Conservation (phyloP, 2,888 invertebrate genomes). For the Periphyllus acericola region DNA sequence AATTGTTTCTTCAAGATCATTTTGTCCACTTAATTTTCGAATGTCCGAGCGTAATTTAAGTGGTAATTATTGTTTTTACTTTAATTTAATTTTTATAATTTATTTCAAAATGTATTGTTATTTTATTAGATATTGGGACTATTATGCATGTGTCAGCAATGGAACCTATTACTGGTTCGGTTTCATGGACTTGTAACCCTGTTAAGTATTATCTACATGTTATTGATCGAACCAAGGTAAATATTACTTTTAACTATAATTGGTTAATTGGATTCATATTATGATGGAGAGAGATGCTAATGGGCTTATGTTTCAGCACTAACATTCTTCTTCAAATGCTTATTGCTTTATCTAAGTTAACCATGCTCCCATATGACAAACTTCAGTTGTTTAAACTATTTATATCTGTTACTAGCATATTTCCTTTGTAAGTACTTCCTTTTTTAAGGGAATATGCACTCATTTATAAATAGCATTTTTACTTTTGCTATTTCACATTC, state of each 20-base stretch:
- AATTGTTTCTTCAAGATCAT: slow-evolving; percentile 98
- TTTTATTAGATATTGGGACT: slow-evolving; percentile 86
- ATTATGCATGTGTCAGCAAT: slow-evolving; percentile 99
- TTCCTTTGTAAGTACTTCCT: background rate
- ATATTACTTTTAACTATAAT: slow-evolving; percentile 1
- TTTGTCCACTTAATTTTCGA: slow-evolving; percentile 97
- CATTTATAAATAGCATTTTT: background rate
- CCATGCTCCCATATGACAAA: background rate
- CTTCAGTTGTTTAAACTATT: background rate
- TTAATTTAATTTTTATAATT: slow-evolving; percentile 43
- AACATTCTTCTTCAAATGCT: background rate
- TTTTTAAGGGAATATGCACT: background rate
- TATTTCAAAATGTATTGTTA: slow-evolving; percentile 28
- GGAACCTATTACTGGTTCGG: slow-evolving; percentile 92
- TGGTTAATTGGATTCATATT: slow-evolving; percentile 1
- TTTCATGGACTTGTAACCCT: slow-evolving; percentile 99
- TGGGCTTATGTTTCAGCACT: background rate
- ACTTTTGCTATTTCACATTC: background rate
- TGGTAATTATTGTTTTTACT: slow-evolving; percentile 70
- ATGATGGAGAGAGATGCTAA: background rate
- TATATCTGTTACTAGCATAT: background rate
- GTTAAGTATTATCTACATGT: slow-evolving; percentile 98
- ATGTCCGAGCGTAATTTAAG: slow-evolving; percentile 97
- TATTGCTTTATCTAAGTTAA: background rate
- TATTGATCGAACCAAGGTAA: slow-evolving; percentile 91